Conservation (phyloP, 1,140 invertebrate genomes). For the Andrena cerasifolii region DNA sequence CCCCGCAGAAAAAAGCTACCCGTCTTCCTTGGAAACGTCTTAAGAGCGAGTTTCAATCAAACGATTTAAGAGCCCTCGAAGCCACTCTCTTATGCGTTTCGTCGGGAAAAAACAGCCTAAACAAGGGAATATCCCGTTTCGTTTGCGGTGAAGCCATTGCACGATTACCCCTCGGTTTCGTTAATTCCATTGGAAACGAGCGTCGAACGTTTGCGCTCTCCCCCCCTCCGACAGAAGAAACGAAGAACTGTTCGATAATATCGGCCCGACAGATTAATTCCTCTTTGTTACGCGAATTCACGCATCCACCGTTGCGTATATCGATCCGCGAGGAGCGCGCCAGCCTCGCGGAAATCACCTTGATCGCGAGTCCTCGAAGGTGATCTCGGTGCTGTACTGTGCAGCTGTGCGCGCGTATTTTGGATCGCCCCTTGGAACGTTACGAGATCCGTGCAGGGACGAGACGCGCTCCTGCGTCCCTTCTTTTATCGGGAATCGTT, state of each 20-base stretch:
- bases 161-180: background rate
- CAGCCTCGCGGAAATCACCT: background rate
- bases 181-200: background rate
- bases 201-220: no score
- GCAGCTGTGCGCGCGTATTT: no score
- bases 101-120: background rate
- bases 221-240: background rate
- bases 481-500: conserved; percentile 36
- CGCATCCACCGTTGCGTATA: background rate
- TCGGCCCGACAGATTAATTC: conserved; percentile 14
- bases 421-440: no score
- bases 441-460: no score
- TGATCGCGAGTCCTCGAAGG: background rate
- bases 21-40: no score
- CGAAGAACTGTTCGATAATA: conserved; percentile 9
- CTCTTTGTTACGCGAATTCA: conserved; percentile 21
- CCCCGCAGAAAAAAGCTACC: background rate
- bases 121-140: background rate
- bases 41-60: no score
- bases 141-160: background rate
- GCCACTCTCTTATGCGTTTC: background rate
- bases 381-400: no score
- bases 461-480: background rate
- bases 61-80: background rate
- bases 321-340: no score